These are phyloP conservation scores for Vanessa cardui DNA, from an alignment of 2,888 invertebrate genomes.

Conservation along the genomic window DNA sequence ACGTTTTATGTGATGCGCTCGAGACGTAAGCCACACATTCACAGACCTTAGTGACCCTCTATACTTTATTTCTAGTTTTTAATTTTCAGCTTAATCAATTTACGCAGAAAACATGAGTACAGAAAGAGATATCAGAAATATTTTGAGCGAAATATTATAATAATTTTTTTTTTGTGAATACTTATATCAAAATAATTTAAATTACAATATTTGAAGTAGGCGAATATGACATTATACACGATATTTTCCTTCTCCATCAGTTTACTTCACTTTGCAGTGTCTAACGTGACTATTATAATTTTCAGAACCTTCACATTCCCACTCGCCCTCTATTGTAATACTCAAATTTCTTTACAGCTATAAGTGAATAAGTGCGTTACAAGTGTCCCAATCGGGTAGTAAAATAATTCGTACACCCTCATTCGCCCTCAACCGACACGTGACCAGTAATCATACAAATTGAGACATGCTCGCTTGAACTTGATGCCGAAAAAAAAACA, in stretches of 20 bases:
- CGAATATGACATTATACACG: too few species aligned
- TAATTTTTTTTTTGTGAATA: too few species aligned
- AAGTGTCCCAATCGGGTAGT: conserved; percentile 57
- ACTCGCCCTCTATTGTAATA: not conserved
- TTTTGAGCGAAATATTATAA: too few species aligned
- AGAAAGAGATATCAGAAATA: too few species aligned
- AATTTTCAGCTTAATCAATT: not conserved
- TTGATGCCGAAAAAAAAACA: conserved; percentile 36
- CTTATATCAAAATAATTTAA: too few species aligned
- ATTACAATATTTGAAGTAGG: too few species aligned
- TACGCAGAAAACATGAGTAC: too few species aligned
- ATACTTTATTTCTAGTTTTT: not conserved
- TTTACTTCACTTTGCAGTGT: not conserved
- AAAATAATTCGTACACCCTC: conserved; percentile 51
- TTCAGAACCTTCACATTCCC: not conserved
- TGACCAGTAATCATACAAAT: conserved; percentile 71
- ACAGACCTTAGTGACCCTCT: conserved; percentile 25
- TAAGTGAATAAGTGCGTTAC: conserved; percentile 58
- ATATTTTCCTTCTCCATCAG: too few species aligned
- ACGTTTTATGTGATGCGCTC: conserved; percentile 50
- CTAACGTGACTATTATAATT: not conserved
- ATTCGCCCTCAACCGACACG: conserved; percentile 51
- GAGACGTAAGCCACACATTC: conserved; percentile 35
- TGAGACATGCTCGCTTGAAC: conserved; percentile 59
- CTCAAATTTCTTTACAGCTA: conserved; percentile 42